Evolutionary conservation across 2,888 invertebrate species (phyloP).

Genomic region (Pterostichus niger): DNA sequence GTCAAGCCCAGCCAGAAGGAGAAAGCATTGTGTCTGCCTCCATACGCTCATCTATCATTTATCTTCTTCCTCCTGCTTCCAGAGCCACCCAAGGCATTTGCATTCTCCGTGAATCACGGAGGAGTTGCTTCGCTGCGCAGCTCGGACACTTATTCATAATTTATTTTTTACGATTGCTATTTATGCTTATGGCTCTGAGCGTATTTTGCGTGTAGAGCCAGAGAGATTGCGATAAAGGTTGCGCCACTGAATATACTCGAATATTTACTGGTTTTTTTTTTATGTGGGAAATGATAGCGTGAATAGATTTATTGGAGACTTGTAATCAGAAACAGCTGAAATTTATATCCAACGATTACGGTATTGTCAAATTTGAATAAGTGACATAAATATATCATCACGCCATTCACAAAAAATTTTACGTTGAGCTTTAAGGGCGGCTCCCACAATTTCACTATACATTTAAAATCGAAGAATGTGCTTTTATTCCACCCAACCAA

Average conservation of each 20-base stretch:
- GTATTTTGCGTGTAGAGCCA: conserved; percentile 20
- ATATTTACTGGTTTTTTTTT: conserved; percentile 30
- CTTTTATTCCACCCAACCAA: no score
- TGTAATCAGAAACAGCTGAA: conserved; percentile 3
- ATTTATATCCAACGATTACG: conserved; percentile 8
- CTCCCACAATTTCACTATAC: neutral
- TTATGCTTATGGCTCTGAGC: conserved; percentile 41
- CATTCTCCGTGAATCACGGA: conserved; percentile 42
- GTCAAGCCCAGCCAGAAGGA: conserved; percentile 6
- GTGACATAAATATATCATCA: neutral
- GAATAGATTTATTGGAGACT: conserved; percentile 33
- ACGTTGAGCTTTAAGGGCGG: neutral
- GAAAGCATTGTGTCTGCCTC: conserved; percentile 49
- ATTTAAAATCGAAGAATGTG: no score
- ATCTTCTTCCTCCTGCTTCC: conserved; percentile 43
- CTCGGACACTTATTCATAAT: conserved; percentile 58
- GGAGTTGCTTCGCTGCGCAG: conserved; percentile 7
- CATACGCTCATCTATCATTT: conserved; percentile 63
- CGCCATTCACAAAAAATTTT: neutral
- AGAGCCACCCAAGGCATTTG: conserved; percentile 32
- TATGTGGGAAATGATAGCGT: conserved; percentile 5
- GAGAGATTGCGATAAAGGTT: conserved; percentile 16
- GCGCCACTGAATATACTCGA: conserved; percentile 22
- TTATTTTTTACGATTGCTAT: conserved; percentile 60
- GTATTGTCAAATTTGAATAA: conserved; percentile 13